A percentile compares a stretch with the other conserved stretches of the same genome.
Evolutionary conservation across 2,113 vertebrate species (phyloP).

Genomic region (Burhinus bistriatus): DNA sequence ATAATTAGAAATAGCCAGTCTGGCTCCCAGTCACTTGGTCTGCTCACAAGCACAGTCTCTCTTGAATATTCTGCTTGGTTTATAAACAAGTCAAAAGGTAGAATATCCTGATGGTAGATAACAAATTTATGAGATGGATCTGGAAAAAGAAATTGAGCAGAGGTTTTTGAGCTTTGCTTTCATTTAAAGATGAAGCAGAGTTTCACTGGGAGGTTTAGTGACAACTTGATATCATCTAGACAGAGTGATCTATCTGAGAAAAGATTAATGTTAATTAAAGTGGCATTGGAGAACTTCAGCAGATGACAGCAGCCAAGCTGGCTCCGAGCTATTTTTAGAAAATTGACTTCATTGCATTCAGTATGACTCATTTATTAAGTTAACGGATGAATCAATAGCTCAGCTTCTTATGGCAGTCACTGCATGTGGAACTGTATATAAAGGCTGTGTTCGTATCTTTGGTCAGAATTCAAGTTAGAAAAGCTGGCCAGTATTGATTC

Average conservation of each 20-base stretch:
- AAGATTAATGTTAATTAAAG: conserved; percentile 64
- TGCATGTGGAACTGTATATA: not conserved
- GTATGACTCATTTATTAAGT: conserved; percentile 59
- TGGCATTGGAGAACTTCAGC: conserved; percentile 34
- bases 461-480: not conserved
- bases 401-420: not conserved
- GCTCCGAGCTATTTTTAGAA: conserved; percentile 62
- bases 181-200: not conserved
- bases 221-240: conserved; percentile 37
- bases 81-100: not conserved
- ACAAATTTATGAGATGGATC: not conserved
- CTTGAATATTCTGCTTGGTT: not conserved
- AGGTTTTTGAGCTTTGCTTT: not conserved
- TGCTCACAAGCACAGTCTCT: not conserved
- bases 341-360: not conserved
- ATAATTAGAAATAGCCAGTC: not conserved
- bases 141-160: not conserved
- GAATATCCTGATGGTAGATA: not conserved
- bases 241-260: conserved; percentile 20
- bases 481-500: not conserved
- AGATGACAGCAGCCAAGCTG: conserved; percentile 59
- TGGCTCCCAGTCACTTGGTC: not conserved
- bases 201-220: conserved; percentile 4
- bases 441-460: not conserved
- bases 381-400: conserved; percentile 36